Conservation (phyloP, 2,797 vertebrate genomes). For the Otus scops region DNA sequence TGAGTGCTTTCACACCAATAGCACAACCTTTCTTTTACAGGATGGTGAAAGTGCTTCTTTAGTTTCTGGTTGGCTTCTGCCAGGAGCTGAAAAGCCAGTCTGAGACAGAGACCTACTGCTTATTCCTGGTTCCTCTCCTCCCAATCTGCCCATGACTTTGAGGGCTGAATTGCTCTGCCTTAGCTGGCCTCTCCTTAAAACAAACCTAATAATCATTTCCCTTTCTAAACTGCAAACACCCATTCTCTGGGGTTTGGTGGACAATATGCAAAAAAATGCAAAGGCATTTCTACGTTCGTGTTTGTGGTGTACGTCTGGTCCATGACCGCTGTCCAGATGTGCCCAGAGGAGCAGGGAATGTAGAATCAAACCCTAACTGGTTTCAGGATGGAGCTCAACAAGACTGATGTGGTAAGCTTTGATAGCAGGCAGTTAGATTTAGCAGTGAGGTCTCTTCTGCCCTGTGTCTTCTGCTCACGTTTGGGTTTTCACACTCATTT, state of each 20-base stretch:
- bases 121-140: not conserved
- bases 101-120: not conserved
- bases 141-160: not conserved
- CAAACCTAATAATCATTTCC: not conserved
- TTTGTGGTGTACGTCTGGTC: accelerated
- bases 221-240: not conserved
- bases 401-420: not conserved
- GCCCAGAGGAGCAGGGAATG: not conserved
- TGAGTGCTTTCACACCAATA: accelerated
- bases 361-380: not conserved
- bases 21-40: not conserved
- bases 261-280: not conserved
- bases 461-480: not conserved
- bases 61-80: not conserved
- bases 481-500: not conserved
- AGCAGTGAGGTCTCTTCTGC: not conserved
- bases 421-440: not conserved
- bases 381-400: not conserved
- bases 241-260: not conserved
- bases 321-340: not conserved
- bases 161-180: not conserved
- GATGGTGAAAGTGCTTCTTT: not conserved
- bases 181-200: not conserved
- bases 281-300: not conserved
- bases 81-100: not conserved